A percentile compares a stretch with the other conserved stretches of the same genome.
These are phyloP conservation scores for Hippocampus barbouri DNA, from an alignment of 2,113 vertebrate genomes.

Conservation along the genomic window DNA sequence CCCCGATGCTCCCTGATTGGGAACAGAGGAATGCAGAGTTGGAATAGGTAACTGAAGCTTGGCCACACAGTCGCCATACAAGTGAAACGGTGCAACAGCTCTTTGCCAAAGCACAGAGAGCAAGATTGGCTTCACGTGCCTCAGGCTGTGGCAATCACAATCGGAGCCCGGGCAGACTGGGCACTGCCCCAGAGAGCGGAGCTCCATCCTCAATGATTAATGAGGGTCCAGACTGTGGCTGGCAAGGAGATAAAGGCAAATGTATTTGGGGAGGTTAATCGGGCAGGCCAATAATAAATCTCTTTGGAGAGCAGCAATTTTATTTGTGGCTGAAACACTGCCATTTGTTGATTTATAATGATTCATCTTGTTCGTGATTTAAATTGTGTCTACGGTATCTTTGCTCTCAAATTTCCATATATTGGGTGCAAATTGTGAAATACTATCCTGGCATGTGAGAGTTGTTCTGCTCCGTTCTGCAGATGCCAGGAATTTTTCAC, in stretches of 20 bases:
- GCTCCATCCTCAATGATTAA: conserved; percentile 46
- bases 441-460: neutral
- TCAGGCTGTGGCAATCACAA: conserved; percentile 29
- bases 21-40: conserved; percentile 44
- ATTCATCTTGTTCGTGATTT: neutral
- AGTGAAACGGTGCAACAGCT: conserved; percentile 37
- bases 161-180: conserved; percentile 26
- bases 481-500: too few relatives aligned
- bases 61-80: conserved; percentile 5
- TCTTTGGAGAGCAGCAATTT: conserved; percentile 8
- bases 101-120: conserved; percentile 46
- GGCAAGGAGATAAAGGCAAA: conserved; percentile 16
- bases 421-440: neutral
- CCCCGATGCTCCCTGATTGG: neutral
- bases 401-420: neutral
- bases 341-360: neutral
- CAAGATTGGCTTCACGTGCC: conserved; percentile 46
- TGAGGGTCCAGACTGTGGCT: conserved; percentile 35
- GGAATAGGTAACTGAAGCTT: conserved; percentile 40
- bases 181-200: conserved; percentile 33
- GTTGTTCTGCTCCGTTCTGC: too few relatives aligned
- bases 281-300: neutral
- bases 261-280: neutral
- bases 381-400: neutral
- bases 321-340: conserved; percentile 27